Conservation (phyloP, 37 sponge, comb jelly and placozoan genomes). For the Lycopodina hypogea region DNA sequence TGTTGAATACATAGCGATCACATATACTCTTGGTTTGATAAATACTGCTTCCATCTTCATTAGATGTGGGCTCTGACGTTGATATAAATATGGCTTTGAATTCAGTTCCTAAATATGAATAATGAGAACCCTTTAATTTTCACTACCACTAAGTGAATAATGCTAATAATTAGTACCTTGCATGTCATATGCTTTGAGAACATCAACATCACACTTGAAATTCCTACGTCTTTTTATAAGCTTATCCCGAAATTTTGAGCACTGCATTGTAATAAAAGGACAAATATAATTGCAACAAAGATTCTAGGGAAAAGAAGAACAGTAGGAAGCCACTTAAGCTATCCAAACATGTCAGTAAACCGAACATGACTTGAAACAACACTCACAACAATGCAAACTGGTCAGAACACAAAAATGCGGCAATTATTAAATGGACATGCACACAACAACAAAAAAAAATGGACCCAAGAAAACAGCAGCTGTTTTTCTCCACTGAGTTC, state of each 20-base stretch:
- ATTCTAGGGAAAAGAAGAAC: too few species aligned
- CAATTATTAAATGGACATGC: too few species aligned
- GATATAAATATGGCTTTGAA: constrained; percentile 57
- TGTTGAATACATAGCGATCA: constrained; percentile 64
- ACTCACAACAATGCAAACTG: too few species aligned
- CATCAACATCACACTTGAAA: constrained; percentile 11
- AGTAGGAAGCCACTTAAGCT: too few species aligned
- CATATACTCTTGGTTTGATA: constrained; percentile 59
- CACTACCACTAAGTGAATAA: neutral
- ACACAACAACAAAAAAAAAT: too few species aligned
- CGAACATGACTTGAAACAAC: too few species aligned
- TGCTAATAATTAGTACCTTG: constrained; percentile 27
- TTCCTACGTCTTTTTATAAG: neutral
- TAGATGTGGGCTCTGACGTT: constrained; percentile 41
- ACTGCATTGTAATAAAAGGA: constrained; percentile 14
- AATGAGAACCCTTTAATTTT: neutral
- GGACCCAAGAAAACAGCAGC: too few species aligned
- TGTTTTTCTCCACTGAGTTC: too few species aligned
- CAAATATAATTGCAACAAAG: too few species aligned
- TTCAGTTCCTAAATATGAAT: constrained; percentile 53
- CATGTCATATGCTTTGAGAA: constrained; percentile 33
- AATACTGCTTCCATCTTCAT: neutral
- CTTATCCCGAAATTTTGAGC: neutral
- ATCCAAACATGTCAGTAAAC: too few species aligned
- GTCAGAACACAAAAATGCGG: too few species aligned